A percentile compares a stretch with the other conserved stretches of the same genome.
Conservation (phyloP, 2,888 invertebrate species). For the Xestoiulus laeticollis region DNA sequence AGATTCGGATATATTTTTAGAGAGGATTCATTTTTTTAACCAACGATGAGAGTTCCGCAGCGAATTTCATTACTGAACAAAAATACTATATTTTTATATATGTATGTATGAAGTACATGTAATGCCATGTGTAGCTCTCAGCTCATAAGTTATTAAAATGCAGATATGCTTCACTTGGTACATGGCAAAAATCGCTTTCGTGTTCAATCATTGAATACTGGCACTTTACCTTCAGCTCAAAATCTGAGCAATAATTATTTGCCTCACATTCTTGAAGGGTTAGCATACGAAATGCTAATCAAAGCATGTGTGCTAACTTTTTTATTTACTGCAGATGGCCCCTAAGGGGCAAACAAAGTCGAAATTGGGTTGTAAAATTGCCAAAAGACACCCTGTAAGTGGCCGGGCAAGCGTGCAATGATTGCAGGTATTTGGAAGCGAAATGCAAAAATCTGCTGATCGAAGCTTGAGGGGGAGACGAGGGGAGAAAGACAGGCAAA, state of each 20-base stretch:
- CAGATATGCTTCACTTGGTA: too few species aligned
- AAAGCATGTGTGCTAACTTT: neutral
- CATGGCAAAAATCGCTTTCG: too few species aligned
- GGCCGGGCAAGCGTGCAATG: constrained; percentile 11
- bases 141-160: too few species aligned
- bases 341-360: neutral
- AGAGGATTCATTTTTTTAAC: neutral
- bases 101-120: too few species aligned
- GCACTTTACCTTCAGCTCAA: too few species aligned
- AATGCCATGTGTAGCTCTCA: too few species aligned
- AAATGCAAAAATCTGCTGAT: constrained; percentile 38
- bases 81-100: too few species aligned
- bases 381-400: neutral
- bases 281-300: neutral
- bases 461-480: constrained; percentile 40
- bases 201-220: too few species aligned
- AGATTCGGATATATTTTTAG: neutral
- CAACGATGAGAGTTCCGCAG: too few species aligned
- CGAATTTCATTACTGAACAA: too few species aligned
- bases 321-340: neutral
- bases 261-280: too few species aligned
- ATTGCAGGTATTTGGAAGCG: constrained; percentile 29
- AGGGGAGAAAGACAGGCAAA: constrained; percentile 18
- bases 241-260: too few species aligned
- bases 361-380: neutral